A percentile compares a stretch with the other conserved stretches of the same genome.
Conservation (phyloP, 2,797 vertebrate species). For the Acrossocheilus fasciatus region DNA sequence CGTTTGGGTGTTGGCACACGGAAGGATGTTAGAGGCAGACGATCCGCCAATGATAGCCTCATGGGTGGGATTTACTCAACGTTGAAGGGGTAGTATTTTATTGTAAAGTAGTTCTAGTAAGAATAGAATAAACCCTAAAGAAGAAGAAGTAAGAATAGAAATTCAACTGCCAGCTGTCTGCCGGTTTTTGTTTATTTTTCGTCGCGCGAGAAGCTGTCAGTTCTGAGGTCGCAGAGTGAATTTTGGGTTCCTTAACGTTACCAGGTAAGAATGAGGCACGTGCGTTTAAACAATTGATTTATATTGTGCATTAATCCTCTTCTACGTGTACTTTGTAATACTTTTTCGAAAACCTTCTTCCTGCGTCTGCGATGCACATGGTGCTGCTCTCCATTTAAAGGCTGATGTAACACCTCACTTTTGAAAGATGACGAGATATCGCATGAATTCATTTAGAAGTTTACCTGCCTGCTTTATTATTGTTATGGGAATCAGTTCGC, state of each 20-base stretch:
- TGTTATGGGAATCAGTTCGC: not conserved
- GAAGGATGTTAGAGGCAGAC: not conserved
- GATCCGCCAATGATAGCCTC: not conserved
- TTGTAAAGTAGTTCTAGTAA: not conserved
- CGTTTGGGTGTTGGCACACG: not conserved
- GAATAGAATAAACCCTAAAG: not conserved
- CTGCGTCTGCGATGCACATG: not conserved
- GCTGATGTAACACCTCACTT: constrained; percentile 11
- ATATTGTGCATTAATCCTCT: not conserved
- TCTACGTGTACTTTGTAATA: not conserved
- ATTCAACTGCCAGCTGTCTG: not conserved
- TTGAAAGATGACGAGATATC: not conserved
- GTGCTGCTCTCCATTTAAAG: not conserved
- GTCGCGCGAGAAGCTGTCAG: not conserved
- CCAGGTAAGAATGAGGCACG: constrained; percentile 14
- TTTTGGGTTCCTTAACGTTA: not conserved
- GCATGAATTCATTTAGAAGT: not conserved
- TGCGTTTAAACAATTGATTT: not conserved
- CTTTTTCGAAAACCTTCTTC: not conserved
- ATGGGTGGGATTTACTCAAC: not conserved
- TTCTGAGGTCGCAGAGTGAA: not conserved
- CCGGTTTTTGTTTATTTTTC: not conserved
- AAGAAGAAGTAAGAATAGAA: not conserved
- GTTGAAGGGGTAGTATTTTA: not conserved
- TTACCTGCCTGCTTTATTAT: not conserved